Base-by-base conservation (phyloP, 2,888 invertebrate species). In the Leptinotarsa peninsularis region DNA sequence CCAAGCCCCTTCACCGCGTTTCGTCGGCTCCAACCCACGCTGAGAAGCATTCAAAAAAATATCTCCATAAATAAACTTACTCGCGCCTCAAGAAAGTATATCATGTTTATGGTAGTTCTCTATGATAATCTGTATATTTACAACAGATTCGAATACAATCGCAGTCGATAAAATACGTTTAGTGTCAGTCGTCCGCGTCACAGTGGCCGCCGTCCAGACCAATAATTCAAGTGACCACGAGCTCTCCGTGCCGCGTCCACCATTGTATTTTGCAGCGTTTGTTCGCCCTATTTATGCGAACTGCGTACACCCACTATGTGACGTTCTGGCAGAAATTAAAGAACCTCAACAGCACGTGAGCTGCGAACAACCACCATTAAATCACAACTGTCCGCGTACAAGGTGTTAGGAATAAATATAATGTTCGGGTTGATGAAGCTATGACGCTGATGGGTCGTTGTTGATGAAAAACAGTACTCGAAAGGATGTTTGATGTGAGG, bases 91-190 rank as follows among this genome's bases (percentile, higher is more conserved):
- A 67, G 72, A 70, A 73, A 78, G 80, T 82, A 79, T 81, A 79
- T 80, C 78, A 79, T 74, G 71, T 78, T 79, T 77, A 78, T 74
- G 74, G 71, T 75, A 73, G 58, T 78, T 66, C 69, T 77, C 73
- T 71, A 76, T 79, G 80, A 82, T 83, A 83, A 83, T 83, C 83
- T 79, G 81, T 76, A 80, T 80, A 83, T 83, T 83, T 83, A 83
- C 82, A 83, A 79, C 83, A 79, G 82, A 81, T 81, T 80, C 81
- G 76, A 81, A 80, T 75, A 81, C 82, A 81, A 80, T 78, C 73
- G 75, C 70, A 78, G 81, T 79, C 82, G 78, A 84, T 83, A 84
- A 84, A 84, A 81, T 81, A 84, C 83, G 76, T 83, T 83, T 84
- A 84, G 78, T 82, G 83, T 79, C 82, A 82, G 76, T 75, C 74